Base-by-base conservation (phyloP, 2,888 invertebrate species). In the Carcina quercana region DNA sequence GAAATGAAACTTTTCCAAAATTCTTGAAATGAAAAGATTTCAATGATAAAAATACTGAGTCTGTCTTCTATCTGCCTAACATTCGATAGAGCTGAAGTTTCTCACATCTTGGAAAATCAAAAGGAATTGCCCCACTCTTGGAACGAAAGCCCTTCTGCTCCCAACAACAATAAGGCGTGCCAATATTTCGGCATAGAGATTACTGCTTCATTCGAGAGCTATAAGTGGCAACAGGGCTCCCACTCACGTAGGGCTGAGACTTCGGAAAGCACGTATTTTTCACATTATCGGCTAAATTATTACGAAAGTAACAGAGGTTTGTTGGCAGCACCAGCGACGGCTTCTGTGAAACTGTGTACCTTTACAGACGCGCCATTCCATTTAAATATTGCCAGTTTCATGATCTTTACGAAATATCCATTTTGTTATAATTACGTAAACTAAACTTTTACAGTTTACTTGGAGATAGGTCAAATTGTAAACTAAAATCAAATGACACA, bases 231-330 rank as follows among this genome's bases (percentile, higher is more conserved):
- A 73, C 71, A 66, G 65, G 65, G 66, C n/a, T 63, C 65, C 57
- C 58, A 64, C 70, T 72, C 72, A 67, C 74, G 75, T 75, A 67
- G 57, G 51, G 55, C 59, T 52, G 59, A 62, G 68, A 57, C 56
- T 61, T 57, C 56, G 59, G 62, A 68, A 57, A 60, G 68, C 82
- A 80, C 80, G 79, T 82, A 80, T 73, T 78, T 78, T 79, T 80
- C 78, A 65, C 76, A 79, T 79, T 79, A 80, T 72, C 72, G 72
- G 60, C 66, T 70, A 72, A 80, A 79, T 80, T 78, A 79, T 80
- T 74, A 70, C 73, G 73, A 73, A 72, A 71, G 72, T 66, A 70
- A 70, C 65, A 68, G 62, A 75, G 73, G 74, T 74, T n/a, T 63
- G 69, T 67, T 60, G 64, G 62, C 63, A 62, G 62, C 63, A 64